phyloP scores from a whole-genome alignment of 2,797 vertebrate species.

The Helostoma temminkii region DNA sequence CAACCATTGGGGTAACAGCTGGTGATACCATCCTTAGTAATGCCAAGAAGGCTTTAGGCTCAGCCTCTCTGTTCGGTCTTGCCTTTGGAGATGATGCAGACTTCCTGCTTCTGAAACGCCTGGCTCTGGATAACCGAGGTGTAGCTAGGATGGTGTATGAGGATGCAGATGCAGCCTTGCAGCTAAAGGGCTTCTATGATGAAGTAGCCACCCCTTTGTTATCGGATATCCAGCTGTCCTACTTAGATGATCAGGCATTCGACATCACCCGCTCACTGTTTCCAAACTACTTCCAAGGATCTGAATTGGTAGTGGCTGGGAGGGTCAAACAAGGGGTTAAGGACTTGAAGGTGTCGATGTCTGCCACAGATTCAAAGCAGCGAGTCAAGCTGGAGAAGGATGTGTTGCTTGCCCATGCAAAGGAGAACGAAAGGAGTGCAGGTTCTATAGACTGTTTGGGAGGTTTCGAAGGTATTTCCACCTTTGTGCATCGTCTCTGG shows the following conservation, averaged over 20 bases:
- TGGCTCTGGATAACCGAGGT: conserved; percentile 88
- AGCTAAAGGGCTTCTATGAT: conserved; percentile 89
- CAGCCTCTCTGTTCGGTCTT: conserved; percentile 86
- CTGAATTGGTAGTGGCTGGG: conserved; percentile 88
- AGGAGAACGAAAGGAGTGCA: conserved; percentile 63
- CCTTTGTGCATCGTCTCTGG: conserved; percentile 88
- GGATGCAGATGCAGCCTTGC: conserved; percentile 85
- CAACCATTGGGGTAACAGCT: conserved; percentile 85
- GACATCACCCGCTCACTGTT: conserved; percentile 85
- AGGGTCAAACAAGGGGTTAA: conserved; percentile 80
- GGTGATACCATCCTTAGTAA: conserved; percentile 85
- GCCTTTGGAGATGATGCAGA: conserved; percentile 91
- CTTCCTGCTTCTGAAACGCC: conserved; percentile 83
- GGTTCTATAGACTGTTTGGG: conserved; percentile 62
- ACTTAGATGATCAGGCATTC: conserved; percentile 83
- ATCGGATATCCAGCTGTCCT: conserved; percentile 87
- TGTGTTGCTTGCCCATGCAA: conserved; percentile 55
- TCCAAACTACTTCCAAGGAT: conserved; percentile 90
- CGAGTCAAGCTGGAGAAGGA: conserved; percentile 81
- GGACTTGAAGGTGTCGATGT: conserved; percentile 82
- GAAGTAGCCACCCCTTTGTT: conserved; percentile 89
- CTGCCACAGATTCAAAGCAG: conserved; percentile 78
- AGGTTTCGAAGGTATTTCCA: conserved; percentile 69
- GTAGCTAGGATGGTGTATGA: conserved; percentile 87
- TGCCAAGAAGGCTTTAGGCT: conserved; percentile 79